phyloP scores from a whole-genome alignment of 2,113 vertebrate genomes.

The Kryptolebias marmoratus region DNA sequence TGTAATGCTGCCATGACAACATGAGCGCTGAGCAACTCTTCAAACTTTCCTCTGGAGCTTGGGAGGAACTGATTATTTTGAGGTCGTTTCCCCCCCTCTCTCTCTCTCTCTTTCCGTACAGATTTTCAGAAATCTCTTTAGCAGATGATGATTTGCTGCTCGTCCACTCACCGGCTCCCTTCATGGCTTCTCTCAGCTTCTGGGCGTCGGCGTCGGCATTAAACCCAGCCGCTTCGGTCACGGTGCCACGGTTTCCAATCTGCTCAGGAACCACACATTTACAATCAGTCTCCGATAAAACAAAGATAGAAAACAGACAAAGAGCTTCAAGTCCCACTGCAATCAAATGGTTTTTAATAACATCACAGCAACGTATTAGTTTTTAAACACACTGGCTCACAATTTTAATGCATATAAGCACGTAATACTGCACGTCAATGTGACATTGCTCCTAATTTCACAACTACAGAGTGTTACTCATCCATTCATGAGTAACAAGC shows the following conservation, averaged over 20 bases:
- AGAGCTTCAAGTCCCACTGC: background rate
- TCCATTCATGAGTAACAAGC: background rate
- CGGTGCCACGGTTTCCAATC: slow-evolving; percentile 83
- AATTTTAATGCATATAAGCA: too few species aligned
- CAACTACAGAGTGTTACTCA: background rate
- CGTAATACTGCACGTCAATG: too few species aligned
- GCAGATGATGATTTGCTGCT: background rate
- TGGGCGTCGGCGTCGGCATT: slow-evolving; percentile 84
- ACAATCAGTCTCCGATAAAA: background rate
- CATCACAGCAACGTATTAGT: background rate
- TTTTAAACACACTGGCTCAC: background rate
- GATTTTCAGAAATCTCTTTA: slow-evolving; percentile 2
- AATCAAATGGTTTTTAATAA: background rate
- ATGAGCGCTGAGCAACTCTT: slow-evolving; percentile 12
- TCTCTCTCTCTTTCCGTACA: slow-evolving; percentile 25
- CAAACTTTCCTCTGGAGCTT: slow-evolving; percentile 50
- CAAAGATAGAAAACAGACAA: background rate
- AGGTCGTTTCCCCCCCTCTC: background rate
- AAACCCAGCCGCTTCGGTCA: slow-evolving; percentile 86
- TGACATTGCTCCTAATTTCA: too few species aligned
- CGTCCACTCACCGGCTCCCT: slow-evolving; percentile 88
- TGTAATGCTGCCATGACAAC: slow-evolving; percentile 19
- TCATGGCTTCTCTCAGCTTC: slow-evolving; percentile 90
- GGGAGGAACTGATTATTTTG: background rate
- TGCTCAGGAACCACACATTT: slow-evolving; percentile 34